phyloP scores from a whole-genome alignment of 1,140 invertebrate species.

The Drosophila santomea region DNA sequence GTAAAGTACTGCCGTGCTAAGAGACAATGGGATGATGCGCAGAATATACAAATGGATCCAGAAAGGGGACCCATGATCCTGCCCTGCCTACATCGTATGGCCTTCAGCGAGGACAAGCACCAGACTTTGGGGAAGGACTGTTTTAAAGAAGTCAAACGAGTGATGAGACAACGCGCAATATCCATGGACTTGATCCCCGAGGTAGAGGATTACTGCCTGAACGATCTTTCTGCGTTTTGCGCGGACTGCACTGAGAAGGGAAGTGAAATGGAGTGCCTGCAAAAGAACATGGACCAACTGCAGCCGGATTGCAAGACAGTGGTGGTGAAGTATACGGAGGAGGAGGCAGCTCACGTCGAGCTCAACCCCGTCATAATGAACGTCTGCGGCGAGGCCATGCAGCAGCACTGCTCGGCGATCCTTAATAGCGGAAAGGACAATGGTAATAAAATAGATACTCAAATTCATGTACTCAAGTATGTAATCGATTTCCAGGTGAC shows the following conservation, averaged over 20 bases:
- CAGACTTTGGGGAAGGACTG: slow-evolving; percentile 88
- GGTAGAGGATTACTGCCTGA: slow-evolving; percentile 95
- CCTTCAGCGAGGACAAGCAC: slow-evolving; percentile 90
- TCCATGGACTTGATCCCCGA: slow-evolving; percentile 97
- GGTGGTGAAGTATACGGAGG: slow-evolving; percentile 95
- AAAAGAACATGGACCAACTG: slow-evolving; percentile 93
- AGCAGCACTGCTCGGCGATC: slow-evolving; percentile 91
- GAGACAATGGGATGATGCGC: slow-evolving; percentile 90
- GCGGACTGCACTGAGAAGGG: slow-evolving; percentile 93
- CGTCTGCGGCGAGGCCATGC: slow-evolving; percentile 93
- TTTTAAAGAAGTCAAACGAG: slow-evolving; percentile 91
- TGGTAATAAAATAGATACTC: slow-evolving; percentile 66
- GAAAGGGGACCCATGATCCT: slow-evolving; percentile 92
- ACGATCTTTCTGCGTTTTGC: slow-evolving; percentile 93
- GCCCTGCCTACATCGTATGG: slow-evolving; percentile 96
- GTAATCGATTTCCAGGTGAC: slow-evolving; percentile 85
- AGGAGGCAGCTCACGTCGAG: slow-evolving; percentile 93
- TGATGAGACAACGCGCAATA: slow-evolving; percentile 96
- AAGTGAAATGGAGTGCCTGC: slow-evolving; percentile 96
- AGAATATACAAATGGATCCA: slow-evolving; percentile 88
- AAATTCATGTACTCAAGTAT: background rate
- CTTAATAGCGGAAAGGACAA: slow-evolving; percentile 90
- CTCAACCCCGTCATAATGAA: slow-evolving; percentile 93
- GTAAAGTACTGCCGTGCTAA: slow-evolving; percentile 92
- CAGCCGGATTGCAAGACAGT: slow-evolving; percentile 85